Conservation (phyloP, 2,888 invertebrate genomes). For the Cheilosia variabilis region DNA sequence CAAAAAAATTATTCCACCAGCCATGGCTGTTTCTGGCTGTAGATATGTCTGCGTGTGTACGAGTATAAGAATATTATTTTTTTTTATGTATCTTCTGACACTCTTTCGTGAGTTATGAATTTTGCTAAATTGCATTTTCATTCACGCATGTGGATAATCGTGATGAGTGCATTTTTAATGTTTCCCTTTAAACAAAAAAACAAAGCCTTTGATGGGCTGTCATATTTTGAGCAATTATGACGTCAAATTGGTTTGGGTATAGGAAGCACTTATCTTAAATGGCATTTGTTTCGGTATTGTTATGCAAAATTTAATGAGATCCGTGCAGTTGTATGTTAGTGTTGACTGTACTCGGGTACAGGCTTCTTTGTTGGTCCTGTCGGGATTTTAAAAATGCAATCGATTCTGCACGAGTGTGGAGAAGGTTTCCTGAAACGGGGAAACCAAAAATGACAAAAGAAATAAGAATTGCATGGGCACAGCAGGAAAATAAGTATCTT, state of each 20-base stretch:
- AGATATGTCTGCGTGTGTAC: slow-evolving; percentile 39
- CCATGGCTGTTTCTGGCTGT: slow-evolving; percentile 41
- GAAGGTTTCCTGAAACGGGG: too few species aligned
- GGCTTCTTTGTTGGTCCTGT: background rate
- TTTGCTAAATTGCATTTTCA: slow-evolving; percentile 71
- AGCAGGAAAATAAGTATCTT: too few species aligned
- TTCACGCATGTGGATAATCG: slow-evolving; percentile 69
- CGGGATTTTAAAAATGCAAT: background rate
- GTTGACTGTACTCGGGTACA: slow-evolving; percentile 12
- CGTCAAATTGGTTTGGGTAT: slow-evolving; percentile 77
- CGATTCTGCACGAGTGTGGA: background rate
- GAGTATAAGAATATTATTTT: slow-evolving; percentile 34
- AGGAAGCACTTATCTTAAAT: slow-evolving; percentile 46
- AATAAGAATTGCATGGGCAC: too few species aligned
- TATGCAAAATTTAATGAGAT: slow-evolving; percentile 61
- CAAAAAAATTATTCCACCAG: slow-evolving; percentile 54
- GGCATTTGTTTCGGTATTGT: slow-evolving; percentile 4
- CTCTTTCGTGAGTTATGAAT: slow-evolving; percentile 77
- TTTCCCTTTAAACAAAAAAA: background rate
- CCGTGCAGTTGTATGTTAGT: slow-evolving; percentile 2
- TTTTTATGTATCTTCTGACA: slow-evolving; percentile 60
- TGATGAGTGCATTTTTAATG: slow-evolving; percentile 46
- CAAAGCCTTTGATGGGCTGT: slow-evolving; percentile 42
- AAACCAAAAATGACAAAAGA: too few species aligned
- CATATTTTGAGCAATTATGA: slow-evolving; percentile 79